Evolutionary conservation across 2,113 vertebrate genomes (phyloP).

Genomic region (Stegostoma tigrinum): DNA sequence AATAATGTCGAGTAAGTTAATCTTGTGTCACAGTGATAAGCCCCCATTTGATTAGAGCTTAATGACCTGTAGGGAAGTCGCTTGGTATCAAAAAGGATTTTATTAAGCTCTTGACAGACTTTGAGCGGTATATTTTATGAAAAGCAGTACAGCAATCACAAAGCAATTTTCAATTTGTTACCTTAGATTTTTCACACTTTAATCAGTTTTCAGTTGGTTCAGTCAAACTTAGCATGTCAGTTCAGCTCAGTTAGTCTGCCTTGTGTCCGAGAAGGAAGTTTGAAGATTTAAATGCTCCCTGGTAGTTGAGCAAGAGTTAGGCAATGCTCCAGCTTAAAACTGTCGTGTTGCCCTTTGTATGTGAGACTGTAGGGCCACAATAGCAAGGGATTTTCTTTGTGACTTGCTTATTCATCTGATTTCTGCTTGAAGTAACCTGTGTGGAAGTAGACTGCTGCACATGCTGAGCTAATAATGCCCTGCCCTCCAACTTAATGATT

Average conservation of each 20-base stretch:
- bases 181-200: not conserved
- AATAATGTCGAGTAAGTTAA: not conserved
- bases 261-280: not conserved
- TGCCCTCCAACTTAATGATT: not conserved
- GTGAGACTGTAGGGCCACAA: not conserved
- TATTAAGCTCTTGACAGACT: conserved; percentile 6
- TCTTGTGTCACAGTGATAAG: not conserved
- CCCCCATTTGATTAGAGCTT: not conserved
- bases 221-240: not conserved
- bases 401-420: not conserved
- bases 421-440: not conserved
- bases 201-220: not conserved
- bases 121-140: not conserved
- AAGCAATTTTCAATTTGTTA: conserved; percentile 1
- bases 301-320: not conserved
- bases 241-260: not conserved
- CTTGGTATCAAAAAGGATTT: not conserved
- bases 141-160: not conserved
- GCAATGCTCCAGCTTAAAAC: not conserved
- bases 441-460: not conserved
- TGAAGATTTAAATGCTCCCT: not conserved
- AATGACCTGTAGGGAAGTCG: not conserved
- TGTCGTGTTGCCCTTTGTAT: not conserved
- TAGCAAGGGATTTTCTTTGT: not conserved
- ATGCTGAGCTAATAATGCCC: not conserved